These are phyloP conservation scores for Sericinus montela DNA, from an alignment of 2,888 invertebrate genomes.

Conservation along the genomic window DNA sequence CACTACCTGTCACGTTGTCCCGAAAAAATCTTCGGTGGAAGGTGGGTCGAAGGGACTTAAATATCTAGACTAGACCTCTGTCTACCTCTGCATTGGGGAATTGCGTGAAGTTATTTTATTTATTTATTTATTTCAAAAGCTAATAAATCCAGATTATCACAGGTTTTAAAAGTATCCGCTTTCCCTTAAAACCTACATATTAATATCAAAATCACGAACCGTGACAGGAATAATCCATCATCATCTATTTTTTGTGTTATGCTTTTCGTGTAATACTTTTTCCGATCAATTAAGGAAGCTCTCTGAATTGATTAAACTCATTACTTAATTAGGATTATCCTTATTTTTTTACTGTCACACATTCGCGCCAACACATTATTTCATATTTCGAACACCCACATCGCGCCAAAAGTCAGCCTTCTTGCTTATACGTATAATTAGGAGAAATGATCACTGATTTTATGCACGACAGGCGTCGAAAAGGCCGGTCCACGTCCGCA, in stretches of 20 bases:
- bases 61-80: too few relatives aligned
- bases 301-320: too few relatives aligned
- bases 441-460: conserved; percentile 69
- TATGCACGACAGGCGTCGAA: conserved; percentile 74
- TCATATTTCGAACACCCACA: conserved; percentile 76
- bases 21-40: too few relatives aligned
- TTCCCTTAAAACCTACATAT: conserved; percentile 15
- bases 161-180: not conserved
- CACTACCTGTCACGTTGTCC: too few relatives aligned
- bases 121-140: too few relatives aligned
- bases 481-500: conserved; percentile 60
- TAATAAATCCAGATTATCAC: too few relatives aligned
- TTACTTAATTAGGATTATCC: too few relatives aligned
- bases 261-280: conserved; percentile 63
- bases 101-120: too few relatives aligned
- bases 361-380: conserved; percentile 71
- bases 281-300: conserved; percentile 53
- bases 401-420: conserved; percentile 57
- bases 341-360: too few relatives aligned
- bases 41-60: too few relatives aligned
- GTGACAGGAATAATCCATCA: conserved; percentile 53
- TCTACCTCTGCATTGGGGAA: too few relatives aligned
- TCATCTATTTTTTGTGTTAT: conserved; percentile 49
- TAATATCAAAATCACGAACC: conserved; percentile 46
- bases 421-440: conserved; percentile 68